phyloP scores from a whole-genome alignment of 2,888 invertebrate genomes.

The Polyommatus iphigenia region DNA sequence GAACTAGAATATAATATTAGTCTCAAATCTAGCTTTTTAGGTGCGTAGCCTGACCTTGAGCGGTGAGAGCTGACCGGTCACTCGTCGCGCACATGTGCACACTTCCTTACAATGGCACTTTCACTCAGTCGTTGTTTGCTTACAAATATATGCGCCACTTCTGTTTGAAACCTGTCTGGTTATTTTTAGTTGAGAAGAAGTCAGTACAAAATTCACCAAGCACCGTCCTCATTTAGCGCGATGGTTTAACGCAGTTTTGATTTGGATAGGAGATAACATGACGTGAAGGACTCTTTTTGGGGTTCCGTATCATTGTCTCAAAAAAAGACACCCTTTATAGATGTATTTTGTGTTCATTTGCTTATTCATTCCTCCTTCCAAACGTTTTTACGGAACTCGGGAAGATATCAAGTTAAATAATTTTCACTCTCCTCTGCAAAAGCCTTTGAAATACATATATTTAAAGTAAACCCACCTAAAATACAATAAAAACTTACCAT shows the following conservation, averaged over 20 bases:
- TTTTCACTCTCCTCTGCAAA: background rate
- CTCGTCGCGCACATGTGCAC: background rate
- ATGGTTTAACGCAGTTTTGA: background rate
- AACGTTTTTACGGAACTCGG: background rate
- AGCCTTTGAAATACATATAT: too few relatives aligned
- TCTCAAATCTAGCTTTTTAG: background rate
- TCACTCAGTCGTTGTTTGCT: conserved; percentile 31
- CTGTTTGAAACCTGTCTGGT: conserved; percentile 5
- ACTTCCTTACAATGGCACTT: conserved; percentile 27
- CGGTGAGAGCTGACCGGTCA: background rate
- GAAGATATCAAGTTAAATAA: background rate
- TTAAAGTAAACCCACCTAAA: background rate
- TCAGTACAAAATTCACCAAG: background rate
- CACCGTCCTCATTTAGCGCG: background rate
- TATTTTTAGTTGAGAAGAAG: conserved; percentile 16
- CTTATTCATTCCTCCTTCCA: too few relatives aligned
- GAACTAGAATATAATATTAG: background rate
- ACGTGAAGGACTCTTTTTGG: too few relatives aligned
- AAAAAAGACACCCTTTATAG: too few relatives aligned
- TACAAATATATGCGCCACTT: conserved; percentile 27
- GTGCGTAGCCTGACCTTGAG: background rate
- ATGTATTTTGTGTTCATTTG: too few relatives aligned
- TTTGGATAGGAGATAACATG: too few relatives aligned
- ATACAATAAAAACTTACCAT: background rate
- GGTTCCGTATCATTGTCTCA: too few relatives aligned